Evolutionary conservation across 2,888 invertebrate genomes (phyloP).

Genomic region (Diplolepis rosae): DNA sequence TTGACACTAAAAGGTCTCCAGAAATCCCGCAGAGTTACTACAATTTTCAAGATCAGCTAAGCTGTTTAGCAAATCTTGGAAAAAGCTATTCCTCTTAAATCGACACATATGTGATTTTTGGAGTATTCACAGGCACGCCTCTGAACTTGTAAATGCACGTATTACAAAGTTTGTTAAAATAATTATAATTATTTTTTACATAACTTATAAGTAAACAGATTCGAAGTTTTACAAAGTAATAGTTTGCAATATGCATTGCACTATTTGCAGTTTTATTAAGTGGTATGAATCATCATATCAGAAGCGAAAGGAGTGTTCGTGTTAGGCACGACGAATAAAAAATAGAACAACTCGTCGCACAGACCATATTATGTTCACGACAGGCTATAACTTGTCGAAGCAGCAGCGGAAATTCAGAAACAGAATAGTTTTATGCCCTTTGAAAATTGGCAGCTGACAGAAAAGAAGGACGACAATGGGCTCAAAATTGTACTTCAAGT

Average conservation of each 20-base stretch:
- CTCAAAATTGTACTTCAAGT: slow-evolving; percentile 16
- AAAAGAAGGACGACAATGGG: slow-evolving; percentile 7
- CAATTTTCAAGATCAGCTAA: neutral
- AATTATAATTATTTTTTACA: neutral
- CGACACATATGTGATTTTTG: neutral
- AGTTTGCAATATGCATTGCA: neutral
- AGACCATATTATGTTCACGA: neutral
- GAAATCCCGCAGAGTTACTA: slow-evolving; percentile 22
- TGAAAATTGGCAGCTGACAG: slow-evolving; percentile 23
- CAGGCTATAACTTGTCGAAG: slow-evolving; percentile 18
- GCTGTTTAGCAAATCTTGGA: slow-evolving; percentile 5
- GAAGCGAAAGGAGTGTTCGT: neutral
- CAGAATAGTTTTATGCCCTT: slow-evolving; percentile 16
- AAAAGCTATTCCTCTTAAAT: neutral
- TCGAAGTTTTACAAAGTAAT: neutral
- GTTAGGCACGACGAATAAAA: slow-evolving; percentile 16
- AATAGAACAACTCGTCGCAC: slow-evolving; percentile 1
- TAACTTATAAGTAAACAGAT: neutral
- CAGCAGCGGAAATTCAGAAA: slow-evolving; percentile 2
- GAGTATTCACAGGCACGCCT: neutral
- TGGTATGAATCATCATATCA: slow-evolving; percentile 7
- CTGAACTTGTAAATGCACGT: neutral
- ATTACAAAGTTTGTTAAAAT: neutral
- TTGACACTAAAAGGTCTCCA: slow-evolving; percentile 3
- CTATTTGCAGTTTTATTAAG: slow-evolving; percentile 10